Evolutionary conservation across 37 sponge, comb jelly and placozoan species (phyloP).

Genomic region (Crambe crambe): DNA sequence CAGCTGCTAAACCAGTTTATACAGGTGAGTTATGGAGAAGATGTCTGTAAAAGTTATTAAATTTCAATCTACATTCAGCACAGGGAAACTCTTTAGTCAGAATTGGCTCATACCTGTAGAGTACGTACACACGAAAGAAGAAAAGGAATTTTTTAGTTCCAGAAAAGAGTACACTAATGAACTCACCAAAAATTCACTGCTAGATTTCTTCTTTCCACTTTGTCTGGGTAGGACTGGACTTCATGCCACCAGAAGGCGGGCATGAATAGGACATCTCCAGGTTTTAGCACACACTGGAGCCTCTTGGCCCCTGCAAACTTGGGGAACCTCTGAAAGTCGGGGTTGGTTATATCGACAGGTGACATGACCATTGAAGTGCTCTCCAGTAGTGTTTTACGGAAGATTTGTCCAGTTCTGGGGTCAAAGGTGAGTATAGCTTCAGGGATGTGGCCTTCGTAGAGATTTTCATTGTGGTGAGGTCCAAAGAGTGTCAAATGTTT

Average conservation of each 20-base stretch:
- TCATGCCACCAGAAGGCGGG: conserved; percentile 94
- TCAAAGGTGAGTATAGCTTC: conserved; percentile 61
- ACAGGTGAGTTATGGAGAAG: conserved; percentile 41
- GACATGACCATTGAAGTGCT: conserved; percentile 91
- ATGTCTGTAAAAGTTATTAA: conserved; percentile 51
- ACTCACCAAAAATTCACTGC: conserved; percentile 84
- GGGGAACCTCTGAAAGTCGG: conserved; percentile 72
- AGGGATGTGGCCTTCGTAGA: conserved; percentile 82
- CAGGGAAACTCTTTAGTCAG: conserved; percentile 84
- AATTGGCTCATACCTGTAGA: conserved; percentile 77
- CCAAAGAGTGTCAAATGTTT: conserved; percentile 73
- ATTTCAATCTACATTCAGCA: conserved; percentile 59
- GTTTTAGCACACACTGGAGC: conserved; percentile 43
- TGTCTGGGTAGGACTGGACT: conserved; percentile 77
- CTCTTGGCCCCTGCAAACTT: conserved; percentile 33
- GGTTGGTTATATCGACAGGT: conserved; percentile 67
- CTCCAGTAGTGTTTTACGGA: conserved; percentile 56
- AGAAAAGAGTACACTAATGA: not conserved
- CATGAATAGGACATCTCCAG: conserved; percentile 85
- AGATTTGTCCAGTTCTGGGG: conserved; percentile 27
- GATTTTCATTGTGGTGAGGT: conserved; percentile 71
- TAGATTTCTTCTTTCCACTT: conserved; percentile 61
- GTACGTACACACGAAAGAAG: no score
- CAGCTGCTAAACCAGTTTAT: no score
- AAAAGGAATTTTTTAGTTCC: not conserved